Evolutionary conservation across 2,113 vertebrate genomes (phyloP), one percentile per base, ranked within the genome.

Genomic region (Nesoenas mayeri): DNA sequence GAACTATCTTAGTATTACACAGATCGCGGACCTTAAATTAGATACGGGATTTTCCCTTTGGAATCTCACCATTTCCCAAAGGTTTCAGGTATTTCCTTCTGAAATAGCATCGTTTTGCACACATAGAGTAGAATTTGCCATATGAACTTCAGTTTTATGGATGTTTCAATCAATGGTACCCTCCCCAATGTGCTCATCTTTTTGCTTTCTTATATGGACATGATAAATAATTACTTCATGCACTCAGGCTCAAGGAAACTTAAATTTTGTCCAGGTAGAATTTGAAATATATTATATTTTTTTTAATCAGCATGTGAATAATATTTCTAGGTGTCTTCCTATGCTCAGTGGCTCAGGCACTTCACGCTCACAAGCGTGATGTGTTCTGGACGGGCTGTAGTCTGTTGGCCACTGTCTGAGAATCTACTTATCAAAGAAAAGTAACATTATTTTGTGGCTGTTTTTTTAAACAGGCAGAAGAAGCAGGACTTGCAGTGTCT

Each of bases 401-500:
- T 51, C 34, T 69, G 0, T 18, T 29, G 15, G 42, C 26, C 66
- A 53, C 48, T 83, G 47, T 77, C 3, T 77, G 58, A 69, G 31
- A 67, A 38, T 18, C 28, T 66, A 22, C 20, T 51, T 79, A 11
- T 4, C 13, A 50, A 58, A 72, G 57, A 60, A 54, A 57, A 78
- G 5, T 81, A 79, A 83, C 32, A 3, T 48, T 75, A 82, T 47
- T 84, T 84, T 90, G 58, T 89, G 61, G 64, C n/a, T 79, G 15
- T 51, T 79, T 31, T 51, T 95, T 61, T 53, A 58, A 88, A 75
- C 71, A 98, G 99, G 98, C 99, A 60, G 98, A 98, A 96, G 98
- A 98, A 71, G 96, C 98, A 29, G 99, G 99, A 72, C 97, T 99
- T 48, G 98, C 98, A 15, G 98, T 99, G 14, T 99, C 99, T 24